Base-by-base conservation (phyloP, 2,797 vertebrate genomes). In the Sebastes taczanowskii region DNA sequence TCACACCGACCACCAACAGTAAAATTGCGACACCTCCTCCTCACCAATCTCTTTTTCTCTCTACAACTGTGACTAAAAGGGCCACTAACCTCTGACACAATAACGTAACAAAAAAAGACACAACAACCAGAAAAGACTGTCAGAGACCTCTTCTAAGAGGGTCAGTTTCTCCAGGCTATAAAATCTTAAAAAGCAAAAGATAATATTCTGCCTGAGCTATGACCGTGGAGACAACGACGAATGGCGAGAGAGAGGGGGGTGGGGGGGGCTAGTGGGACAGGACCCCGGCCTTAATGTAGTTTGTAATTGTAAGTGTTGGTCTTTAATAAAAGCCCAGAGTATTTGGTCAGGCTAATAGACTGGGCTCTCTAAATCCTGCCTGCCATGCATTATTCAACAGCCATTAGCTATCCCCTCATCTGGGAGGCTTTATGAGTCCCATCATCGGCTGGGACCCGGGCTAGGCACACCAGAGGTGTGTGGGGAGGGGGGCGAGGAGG, bases 281-380 rank as follows among this genome's bases (percentile, higher is more conserved):
- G 87, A 92, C 91, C 91, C 84, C 77, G 11, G 91, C 85, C 91
- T 93, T 95, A 95, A 94, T 94, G 92, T 93, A 93, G 94, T 93
- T 94, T 94, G 93, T 95, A 95, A 95, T 94, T 94, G 93, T 95
- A 95, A 95, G 92, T 95, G 95, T 95, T 95, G 92, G 92, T 95
- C 94, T 94, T 93, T 93, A 94, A 94, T 94, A 94, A 95, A 95
- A 94, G 91, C 91, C 90, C 79, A 88, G 90, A 89, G 91, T 94
- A 94, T 95, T 94, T 94, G 93, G 93, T 93, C 89, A 93, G 93
- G 89, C 92, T 95, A 95, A 96, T 95, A 94, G 94, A 94, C 93
- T 93, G 88, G 86, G 90, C 91, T 93, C 93, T 95, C 94, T 92
- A 93, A 95, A 95, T 94, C 94, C 94, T 93, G 90, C 87, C 86